Evolutionary conservation across 2,113 vertebrate genomes (phyloP).

Genomic region (Mustelus asterias): DNA sequence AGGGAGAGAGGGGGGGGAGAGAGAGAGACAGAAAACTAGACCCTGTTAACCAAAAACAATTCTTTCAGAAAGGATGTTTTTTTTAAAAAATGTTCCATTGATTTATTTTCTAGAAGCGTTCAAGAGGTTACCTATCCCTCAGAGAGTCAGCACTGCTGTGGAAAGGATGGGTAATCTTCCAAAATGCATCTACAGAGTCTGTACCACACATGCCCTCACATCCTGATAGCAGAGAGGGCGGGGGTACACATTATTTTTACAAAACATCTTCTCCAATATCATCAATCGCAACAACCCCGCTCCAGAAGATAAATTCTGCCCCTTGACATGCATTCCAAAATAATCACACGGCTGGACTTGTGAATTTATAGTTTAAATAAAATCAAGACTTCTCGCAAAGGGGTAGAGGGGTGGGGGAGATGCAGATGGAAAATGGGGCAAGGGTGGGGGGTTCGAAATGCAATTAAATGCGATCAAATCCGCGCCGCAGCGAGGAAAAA

Average conservation of each 20-base stretch:
- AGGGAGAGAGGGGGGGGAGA: constrained; percentile 72
- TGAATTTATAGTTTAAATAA: neutral
- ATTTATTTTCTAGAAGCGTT: neutral
- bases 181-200: neutral
- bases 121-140: constrained; percentile 2
- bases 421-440: neutral
- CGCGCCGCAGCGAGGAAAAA: neutral
- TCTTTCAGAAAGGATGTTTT: constrained; percentile 68
- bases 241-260: neutral
- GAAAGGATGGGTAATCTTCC: neutral
- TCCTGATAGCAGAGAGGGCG: neutral
- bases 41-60: constrained; percentile 50
- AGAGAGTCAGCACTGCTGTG: neutral
- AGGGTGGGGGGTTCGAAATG: neutral
- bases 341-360: neutral
- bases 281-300: neutral
- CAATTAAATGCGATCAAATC: constrained; percentile 25
- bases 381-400: neutral
- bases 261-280: neutral
- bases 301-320: neutral
- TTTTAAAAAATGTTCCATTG: neutral
- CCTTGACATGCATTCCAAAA: neutral
- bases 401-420: neutral
- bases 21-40: constrained; percentile 77
- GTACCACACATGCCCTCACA: neutral